Percentiles rank a stretch among this genome's conserved stretches.
phyloP scores from a whole-genome alignment of 2,113 vertebrate genomes.

The Heptranchias perlo region DNA sequence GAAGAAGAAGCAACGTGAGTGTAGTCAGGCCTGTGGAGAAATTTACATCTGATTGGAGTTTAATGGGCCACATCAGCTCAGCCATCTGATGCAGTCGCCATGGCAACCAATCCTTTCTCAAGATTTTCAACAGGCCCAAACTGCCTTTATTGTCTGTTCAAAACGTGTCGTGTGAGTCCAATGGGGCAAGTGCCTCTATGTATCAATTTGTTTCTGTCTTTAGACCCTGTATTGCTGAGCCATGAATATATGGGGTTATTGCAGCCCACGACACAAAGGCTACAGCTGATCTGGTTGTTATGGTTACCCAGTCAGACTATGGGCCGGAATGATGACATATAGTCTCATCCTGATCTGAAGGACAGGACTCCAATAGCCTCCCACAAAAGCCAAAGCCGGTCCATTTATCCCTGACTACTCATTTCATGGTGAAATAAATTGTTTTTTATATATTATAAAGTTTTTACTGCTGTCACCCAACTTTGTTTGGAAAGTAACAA shows the following conservation, averaged over 20 bases:
- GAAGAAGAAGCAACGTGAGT: background rate
- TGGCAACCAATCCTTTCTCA: slow-evolving; percentile 76
- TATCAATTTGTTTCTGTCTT: slow-evolving; percentile 94
- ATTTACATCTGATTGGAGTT: slow-evolving; percentile 89
- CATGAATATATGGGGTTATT: slow-evolving; percentile 80
- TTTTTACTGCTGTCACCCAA: slow-evolving; percentile 59
- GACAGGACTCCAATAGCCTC: slow-evolving; percentile 63
- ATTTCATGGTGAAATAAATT: slow-evolving; percentile 75
- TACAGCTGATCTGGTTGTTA: slow-evolving; percentile 75
- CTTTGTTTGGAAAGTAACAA: slow-evolving; percentile 53
- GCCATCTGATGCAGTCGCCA: slow-evolving; percentile 58
- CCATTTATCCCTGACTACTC: slow-evolving; percentile 60
- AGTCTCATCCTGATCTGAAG: slow-evolving; percentile 71
- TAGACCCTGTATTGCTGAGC: slow-evolving; percentile 56
- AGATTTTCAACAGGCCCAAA: slow-evolving; percentile 80
- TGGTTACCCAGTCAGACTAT: slow-evolving; percentile 70
- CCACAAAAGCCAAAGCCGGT: slow-evolving; percentile 53
- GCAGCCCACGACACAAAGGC: slow-evolving; percentile 65
- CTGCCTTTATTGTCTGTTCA: slow-evolving; percentile 75
- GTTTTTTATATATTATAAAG: slow-evolving; percentile 59
- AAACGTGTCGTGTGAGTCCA: slow-evolving; percentile 70
- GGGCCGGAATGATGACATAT: slow-evolving; percentile 83
- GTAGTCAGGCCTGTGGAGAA: slow-evolving; percentile 52
- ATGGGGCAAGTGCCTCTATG: slow-evolving; percentile 69
- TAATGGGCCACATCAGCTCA: slow-evolving; percentile 71